These are phyloP conservation scores for Leptinotarsa defecta DNA, from an alignment of 1,140 invertebrate genomes.

Conservation along the genomic window DNA sequence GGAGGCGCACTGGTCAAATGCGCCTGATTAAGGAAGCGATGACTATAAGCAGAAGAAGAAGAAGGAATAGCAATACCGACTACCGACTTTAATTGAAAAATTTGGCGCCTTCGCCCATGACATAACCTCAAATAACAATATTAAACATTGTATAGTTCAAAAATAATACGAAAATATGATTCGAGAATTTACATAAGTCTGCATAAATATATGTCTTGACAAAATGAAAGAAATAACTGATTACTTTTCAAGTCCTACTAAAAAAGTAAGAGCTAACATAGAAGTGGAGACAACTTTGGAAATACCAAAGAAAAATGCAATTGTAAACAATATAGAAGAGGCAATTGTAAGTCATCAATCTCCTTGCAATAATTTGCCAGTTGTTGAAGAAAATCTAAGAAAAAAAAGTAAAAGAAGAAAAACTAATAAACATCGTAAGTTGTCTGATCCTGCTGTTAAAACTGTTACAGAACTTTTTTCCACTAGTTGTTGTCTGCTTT, in stretches of 20 bases:
- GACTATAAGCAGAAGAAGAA: too few species aligned
- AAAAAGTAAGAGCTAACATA: neutral
- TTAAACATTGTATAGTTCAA: too few species aligned
- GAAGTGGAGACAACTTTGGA: neutral
- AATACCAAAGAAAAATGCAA: neutral
- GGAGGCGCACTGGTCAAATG: too few species aligned
- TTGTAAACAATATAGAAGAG: neutral
- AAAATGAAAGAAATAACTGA: constrained; percentile 36
- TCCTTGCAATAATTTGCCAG: too few species aligned
- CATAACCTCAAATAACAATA: too few species aligned
- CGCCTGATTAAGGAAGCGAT: too few species aligned
- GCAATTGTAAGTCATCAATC: neutral
- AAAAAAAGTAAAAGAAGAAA: constrained; percentile 25
- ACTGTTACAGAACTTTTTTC: constrained; percentile 37
- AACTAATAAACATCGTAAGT: constrained; percentile 34
- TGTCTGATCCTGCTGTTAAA: constrained; percentile 37
- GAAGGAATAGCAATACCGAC: too few species aligned
- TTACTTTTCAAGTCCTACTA: constrained; percentile 35
- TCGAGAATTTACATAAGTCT: too few species aligned
- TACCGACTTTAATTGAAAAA: too few species aligned
- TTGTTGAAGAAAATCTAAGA: neutral
- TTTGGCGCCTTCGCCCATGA: too few species aligned
- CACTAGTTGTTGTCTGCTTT: constrained; percentile 31
- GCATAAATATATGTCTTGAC: too few species aligned
- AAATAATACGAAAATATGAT: too few species aligned